Evolutionary conservation across 2,113 vertebrate genomes (phyloP).

Genomic region (Rhinoptilus africanus): DNA sequence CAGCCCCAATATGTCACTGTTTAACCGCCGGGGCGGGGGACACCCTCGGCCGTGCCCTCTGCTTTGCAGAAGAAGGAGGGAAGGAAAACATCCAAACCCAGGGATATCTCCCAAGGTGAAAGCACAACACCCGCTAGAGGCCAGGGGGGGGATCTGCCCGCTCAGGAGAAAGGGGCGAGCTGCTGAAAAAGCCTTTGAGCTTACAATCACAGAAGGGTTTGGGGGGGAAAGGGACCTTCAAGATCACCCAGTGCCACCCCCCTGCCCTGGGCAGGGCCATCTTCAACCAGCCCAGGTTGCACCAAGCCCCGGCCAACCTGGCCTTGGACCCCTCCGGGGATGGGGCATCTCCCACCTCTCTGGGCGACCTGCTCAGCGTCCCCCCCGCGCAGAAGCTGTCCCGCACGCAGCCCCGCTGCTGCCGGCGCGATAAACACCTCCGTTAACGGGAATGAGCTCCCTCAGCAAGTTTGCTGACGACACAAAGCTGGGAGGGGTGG

Average conservation of each 20-base stretch:
- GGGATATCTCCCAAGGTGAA: background rate
- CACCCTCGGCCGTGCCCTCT: background rate
- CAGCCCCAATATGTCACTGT: background rate
- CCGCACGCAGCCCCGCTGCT: background rate
- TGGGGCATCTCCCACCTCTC: background rate
- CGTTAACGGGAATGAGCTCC: background rate
- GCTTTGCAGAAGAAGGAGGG: background rate
- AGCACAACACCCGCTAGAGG: background rate
- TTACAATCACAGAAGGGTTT: background rate
- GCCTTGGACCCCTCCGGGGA: too few relatives aligned
- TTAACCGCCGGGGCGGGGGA: background rate
- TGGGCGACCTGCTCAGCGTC: too few relatives aligned
- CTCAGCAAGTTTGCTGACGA: too few relatives aligned
- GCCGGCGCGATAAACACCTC: background rate
- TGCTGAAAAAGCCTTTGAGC: background rate
- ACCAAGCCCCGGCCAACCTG: too few relatives aligned
- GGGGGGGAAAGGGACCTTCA: background rate
- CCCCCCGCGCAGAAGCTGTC: background rate
- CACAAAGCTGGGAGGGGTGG: too few relatives aligned
- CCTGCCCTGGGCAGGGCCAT: too few relatives aligned
- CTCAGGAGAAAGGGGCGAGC: accelerated
- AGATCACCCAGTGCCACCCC: too few relatives aligned
- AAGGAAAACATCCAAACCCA: background rate
- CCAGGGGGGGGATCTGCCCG: background rate
- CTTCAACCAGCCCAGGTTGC: too few relatives aligned